These are phyloP conservation scores for Xestia xanthographa DNA, from an alignment of 2,888 invertebrate species.

Conservation along the genomic window DNA sequence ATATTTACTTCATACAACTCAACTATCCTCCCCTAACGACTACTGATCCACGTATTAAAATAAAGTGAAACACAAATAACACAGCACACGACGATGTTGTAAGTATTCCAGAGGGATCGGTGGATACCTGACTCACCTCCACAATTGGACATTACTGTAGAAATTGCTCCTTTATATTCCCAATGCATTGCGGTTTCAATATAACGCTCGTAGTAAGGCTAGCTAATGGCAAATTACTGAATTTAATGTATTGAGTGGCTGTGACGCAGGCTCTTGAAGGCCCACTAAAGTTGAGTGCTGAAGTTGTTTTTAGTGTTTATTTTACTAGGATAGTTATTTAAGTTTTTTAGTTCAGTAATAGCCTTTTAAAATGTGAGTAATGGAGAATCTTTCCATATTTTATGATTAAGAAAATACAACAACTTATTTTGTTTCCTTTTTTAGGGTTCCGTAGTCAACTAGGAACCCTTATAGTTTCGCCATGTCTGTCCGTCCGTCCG, in stretches of 20 bases:
- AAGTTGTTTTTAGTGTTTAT: conserved; percentile 6
- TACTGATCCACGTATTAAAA: conserved; percentile 60
- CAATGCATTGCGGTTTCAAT: conserved; percentile 68
- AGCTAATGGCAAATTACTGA: conserved; percentile 66
- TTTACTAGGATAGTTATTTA: conserved; percentile 4
- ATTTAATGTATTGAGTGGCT: conserved; percentile 56
- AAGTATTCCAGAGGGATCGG: conserved; percentile 64
- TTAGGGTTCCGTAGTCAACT: too few relatives aligned
- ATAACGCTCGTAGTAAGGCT: conserved; percentile 57
- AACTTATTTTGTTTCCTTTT: neutral
- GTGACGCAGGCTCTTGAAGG: conserved; percentile 29
- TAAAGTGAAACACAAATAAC: conserved; percentile 62
- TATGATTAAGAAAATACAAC: too few relatives aligned
- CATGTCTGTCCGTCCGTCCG: too few relatives aligned
- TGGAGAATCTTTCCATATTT: neutral
- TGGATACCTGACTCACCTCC: conserved; percentile 66
- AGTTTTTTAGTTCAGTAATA: neutral
- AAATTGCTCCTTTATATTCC: conserved; percentile 70
- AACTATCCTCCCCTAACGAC: conserved; percentile 10
- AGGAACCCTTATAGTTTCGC: too few relatives aligned
- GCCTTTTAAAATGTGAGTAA: neutral
- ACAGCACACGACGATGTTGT: conserved; percentile 51
- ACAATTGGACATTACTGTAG: conserved; percentile 69
- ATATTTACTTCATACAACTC: neutral
- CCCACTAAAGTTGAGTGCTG: conserved; percentile 12